A percentile compares a stretch with the other conserved stretches of the same genome.
Evolutionary conservation across 2,113 vertebrate species (phyloP).

Genomic region (Okapia johnstoni): DNA sequence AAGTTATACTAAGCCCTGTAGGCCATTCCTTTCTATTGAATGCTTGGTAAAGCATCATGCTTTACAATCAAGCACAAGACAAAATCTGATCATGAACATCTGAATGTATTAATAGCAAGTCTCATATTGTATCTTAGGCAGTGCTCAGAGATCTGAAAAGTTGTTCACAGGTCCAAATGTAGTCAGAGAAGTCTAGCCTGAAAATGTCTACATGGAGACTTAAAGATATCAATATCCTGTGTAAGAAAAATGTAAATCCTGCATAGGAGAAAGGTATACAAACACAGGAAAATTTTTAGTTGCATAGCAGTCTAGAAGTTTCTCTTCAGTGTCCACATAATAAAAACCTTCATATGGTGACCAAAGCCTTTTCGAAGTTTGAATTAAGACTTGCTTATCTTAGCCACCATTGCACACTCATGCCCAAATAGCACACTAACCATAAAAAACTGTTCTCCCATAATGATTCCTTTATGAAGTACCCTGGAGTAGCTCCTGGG

Average conservation of each 20-base stretch:
- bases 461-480: neutral
- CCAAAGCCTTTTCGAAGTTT: neutral
- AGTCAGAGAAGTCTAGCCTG: neutral
- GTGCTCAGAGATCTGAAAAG: neutral
- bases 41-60: neutral
- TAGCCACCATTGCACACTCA: neutral
- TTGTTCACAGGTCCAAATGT: neutral
- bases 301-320: neutral
- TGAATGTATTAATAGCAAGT: neutral
- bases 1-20: neutral
- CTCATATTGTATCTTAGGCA: neutral
- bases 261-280: neutral
- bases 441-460: rapidly evolving
- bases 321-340: neutral
- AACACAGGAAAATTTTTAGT: neutral
- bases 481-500: neutral
- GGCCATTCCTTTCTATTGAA: neutral
- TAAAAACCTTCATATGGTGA: neutral
- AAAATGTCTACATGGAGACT: neutral
- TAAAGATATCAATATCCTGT: neutral
- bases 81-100: neutral
- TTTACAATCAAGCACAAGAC: neutral
- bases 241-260: neutral
- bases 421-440: neutral
- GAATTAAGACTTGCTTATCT: neutral